A percentile compares a stretch with the other conserved stretches of the same genome.
These are phyloP conservation scores for Sinocyclocheilus rhinocerous DNA, from an alignment of 2,113 vertebrate species.

Conservation along the genomic window DNA sequence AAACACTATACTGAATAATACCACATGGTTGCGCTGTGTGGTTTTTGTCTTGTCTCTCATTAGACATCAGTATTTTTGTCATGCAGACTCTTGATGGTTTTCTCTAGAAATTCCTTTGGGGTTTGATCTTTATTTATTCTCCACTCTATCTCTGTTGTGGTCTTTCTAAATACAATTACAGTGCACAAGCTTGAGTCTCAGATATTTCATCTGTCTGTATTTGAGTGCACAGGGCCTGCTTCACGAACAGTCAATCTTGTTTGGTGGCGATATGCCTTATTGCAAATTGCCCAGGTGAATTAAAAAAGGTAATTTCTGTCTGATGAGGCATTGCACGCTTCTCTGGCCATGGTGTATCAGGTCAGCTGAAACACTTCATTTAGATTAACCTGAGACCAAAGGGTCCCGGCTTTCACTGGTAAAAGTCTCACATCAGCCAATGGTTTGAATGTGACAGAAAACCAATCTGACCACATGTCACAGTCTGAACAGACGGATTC, in stretches of 20 bases:
- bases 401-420: conserved; percentile 61
- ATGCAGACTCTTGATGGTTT: too few species aligned
- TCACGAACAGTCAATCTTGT: conserved; percentile 22
- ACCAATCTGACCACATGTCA: conserved; percentile 46
- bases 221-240: neutral
- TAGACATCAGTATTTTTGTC: too few species aligned
- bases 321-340: conserved; percentile 63
- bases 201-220: neutral
- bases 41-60: too few species aligned
- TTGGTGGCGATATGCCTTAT: neutral
- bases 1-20: too few species aligned
- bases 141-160: neutral
- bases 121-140: conserved; percentile 14
- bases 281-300: conserved; percentile 61
- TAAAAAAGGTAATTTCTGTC: conserved; percentile 65
- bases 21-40: too few species aligned
- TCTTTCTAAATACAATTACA: neutral
- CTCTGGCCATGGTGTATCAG: conserved; percentile 60
- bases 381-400: conserved; percentile 65
- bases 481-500: conserved; percentile 24
- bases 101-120: neutral
- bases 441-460: conserved; percentile 64
- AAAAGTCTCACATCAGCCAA: conserved; percentile 59
- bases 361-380: conserved; percentile 70
- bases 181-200: neutral